Evolutionary conservation across 2,888 invertebrate species (phyloP).

Genomic region (Sturmia bella): DNA sequence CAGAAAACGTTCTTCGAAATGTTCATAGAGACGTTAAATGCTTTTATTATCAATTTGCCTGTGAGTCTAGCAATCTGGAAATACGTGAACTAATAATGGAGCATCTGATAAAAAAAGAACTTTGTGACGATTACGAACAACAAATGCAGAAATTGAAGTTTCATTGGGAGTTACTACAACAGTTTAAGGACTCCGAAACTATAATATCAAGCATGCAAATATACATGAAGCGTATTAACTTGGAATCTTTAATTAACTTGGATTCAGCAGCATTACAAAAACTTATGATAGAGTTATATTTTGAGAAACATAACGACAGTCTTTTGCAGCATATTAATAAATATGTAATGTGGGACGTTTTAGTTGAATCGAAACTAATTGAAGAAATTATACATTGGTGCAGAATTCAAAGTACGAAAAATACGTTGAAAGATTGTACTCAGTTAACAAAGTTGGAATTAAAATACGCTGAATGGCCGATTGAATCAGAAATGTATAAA

Average conservation of each 20-base stretch:
- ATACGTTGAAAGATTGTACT: background rate
- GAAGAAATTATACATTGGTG: constrained; percentile 77
- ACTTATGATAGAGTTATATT: constrained; percentile 79
- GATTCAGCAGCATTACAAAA: constrained; percentile 76
- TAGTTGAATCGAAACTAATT: constrained; percentile 74
- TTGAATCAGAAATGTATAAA: constrained; percentile 79
- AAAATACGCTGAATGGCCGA: constrained; percentile 76
- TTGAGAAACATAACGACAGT: constrained; percentile 76
- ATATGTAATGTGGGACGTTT: constrained; percentile 77
- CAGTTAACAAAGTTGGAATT: constrained; percentile 70
- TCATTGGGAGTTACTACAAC: constrained; percentile 77
- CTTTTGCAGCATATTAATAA: constrained; percentile 79
- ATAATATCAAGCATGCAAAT: constrained; percentile 69
- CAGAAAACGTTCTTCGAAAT: constrained; percentile 76
- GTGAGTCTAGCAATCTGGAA: constrained; percentile 84
- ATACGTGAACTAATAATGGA: constrained; percentile 86
- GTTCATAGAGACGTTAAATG: constrained; percentile 78
- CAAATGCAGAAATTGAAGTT: constrained; percentile 75
- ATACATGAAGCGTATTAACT: constrained; percentile 75
- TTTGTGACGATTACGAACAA: constrained; percentile 75
- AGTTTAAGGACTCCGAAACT: constrained; percentile 73
- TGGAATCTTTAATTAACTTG: constrained; percentile 79
- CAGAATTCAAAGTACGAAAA: constrained; percentile 22
- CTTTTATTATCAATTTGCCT: constrained; percentile 83
- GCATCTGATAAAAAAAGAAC: constrained; percentile 84